Conservation (phyloP, 1,140 invertebrate species). For the Lasaia peninsularis region DNA sequence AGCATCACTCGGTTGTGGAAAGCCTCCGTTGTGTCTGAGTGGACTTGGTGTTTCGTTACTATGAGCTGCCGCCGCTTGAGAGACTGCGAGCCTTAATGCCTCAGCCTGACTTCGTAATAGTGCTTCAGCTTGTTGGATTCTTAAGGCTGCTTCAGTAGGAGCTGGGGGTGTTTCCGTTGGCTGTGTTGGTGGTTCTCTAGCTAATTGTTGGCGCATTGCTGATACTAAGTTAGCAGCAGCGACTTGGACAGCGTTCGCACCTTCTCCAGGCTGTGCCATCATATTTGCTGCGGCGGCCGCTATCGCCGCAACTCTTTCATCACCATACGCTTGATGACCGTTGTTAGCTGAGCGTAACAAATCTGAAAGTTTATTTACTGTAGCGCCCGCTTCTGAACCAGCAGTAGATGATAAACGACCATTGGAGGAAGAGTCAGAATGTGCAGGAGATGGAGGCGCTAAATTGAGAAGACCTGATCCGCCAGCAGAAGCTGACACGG, state of each 20-base stretch:
- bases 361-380: constrained; percentile 85
- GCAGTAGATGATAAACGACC: constrained; percentile 87
- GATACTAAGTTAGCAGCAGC: constrained; percentile 88
- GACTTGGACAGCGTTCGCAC: constrained; percentile 80
- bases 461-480: constrained; percentile 79
- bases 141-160: constrained; percentile 80
- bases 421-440: constrained; percentile 89
- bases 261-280: constrained; percentile 79
- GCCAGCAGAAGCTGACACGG: constrained; percentile 79
- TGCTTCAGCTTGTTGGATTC: constrained; percentile 88
- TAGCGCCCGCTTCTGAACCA: constrained; percentile 85
- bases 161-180: constrained; percentile 73
- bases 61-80: constrained; percentile 76
- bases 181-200: constrained; percentile 76
- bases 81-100: constrained; percentile 87
- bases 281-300: constrained; percentile 84
- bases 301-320: constrained; percentile 86
- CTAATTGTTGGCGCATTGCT: constrained; percentile 84
- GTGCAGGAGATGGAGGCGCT: constrained; percentile 86
- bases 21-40: constrained; percentile 74
- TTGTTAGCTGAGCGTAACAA: constrained; percentile 79
- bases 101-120: constrained; percentile 89
- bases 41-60: constrained; percentile 52
- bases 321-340: constrained; percentile 79
- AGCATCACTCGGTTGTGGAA: constrained; percentile 56